Percentiles rank a stretch among this genome's conserved stretches.
These are phyloP conservation scores for Chrysomallon squamiferum DNA, from an alignment of 1,140 invertebrate genomes.

Conservation along the genomic window DNA sequence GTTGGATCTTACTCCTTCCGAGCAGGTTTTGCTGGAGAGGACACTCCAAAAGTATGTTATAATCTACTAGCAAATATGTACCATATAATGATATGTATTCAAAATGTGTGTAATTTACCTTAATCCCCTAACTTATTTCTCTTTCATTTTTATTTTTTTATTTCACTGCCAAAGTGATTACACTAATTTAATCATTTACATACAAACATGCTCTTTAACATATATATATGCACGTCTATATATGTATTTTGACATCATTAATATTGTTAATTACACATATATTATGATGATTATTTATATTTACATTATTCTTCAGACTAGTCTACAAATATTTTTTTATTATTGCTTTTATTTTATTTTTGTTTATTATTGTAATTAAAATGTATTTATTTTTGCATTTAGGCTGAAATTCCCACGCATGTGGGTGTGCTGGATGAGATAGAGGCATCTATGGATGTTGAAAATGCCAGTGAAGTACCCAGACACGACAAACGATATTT, in stretches of 20 bases:
- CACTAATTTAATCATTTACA: no score
- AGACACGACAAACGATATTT: constrained; percentile 73
- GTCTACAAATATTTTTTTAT: no score
- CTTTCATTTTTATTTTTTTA: not conserved
- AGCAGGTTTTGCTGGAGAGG: constrained; percentile 89
- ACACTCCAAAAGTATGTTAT: constrained; percentile 73
- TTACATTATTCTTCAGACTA: no score
- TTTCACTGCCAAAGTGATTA: no score
- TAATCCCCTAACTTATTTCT: not conserved
- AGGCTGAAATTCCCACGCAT: constrained; percentile 86
- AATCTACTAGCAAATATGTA: not conserved
- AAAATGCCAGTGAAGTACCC: constrained; percentile 55
- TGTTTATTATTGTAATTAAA: no score
- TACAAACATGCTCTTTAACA: no score
- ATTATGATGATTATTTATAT: no score
- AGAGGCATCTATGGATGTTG: constrained; percentile 70
- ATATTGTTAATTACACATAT: no score
- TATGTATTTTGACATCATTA: no score
- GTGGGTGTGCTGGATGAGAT: constrained; percentile 70
- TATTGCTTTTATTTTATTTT: no score
- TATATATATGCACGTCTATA: no score
- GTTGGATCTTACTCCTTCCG: constrained; percentile 88
- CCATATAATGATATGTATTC: not conserved
- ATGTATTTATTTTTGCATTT: constrained; percentile 5
- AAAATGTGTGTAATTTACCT: not conserved